Evolutionary conservation across 2,113 vertebrate species (phyloP), one percentile per base, ranked within the genome.

Genomic region (Hemichromis elongatus): DNA sequence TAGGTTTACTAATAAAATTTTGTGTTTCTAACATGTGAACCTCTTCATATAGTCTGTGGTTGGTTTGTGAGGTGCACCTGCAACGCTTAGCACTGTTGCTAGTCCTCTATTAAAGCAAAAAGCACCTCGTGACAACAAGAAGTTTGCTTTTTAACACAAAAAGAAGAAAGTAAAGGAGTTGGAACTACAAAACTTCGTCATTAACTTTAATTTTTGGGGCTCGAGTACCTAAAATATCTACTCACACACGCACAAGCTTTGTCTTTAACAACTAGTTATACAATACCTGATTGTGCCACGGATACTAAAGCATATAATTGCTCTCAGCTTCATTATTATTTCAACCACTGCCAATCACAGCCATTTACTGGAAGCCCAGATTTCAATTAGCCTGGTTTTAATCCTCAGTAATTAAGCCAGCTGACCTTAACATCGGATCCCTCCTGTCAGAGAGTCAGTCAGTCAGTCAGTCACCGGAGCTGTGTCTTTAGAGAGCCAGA

Each of bases 341-440:
- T 93, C 85, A 94, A 81, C 35, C 79, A 55, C 82, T 92, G 89
- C 88, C 92, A 94, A 94, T 93, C 94, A 91, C 80, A 79, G 68
- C 42, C 86, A 61, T 93, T 94, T 89, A 92, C 85, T 88, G 68
- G 52, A 90, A 89, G 89, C 92, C 92, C 92, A 90, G 86, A 92
- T 93, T 95, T 95, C 94, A 94, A 94, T 93, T 93, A 95, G 90
- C 86, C 81, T 78, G 81, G 77, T 90, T 88, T 56, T 92, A 90
- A 92, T 93, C 87, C 90, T 80, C 75, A 86, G 92, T 94, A 95
- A 94, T 95, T 93, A 94, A 93, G 91, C 77, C 55, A 59, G 83
- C 86, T 95, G 95, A 95, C 95, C 93, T 95, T 94, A 93, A 91
- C 92, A 94, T 88, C 10, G 80, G 87, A 94, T 95, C 92, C 89